phyloP scores from a whole-genome alignment of 2,888 invertebrate species.

The Diaphora mendica region DNA sequence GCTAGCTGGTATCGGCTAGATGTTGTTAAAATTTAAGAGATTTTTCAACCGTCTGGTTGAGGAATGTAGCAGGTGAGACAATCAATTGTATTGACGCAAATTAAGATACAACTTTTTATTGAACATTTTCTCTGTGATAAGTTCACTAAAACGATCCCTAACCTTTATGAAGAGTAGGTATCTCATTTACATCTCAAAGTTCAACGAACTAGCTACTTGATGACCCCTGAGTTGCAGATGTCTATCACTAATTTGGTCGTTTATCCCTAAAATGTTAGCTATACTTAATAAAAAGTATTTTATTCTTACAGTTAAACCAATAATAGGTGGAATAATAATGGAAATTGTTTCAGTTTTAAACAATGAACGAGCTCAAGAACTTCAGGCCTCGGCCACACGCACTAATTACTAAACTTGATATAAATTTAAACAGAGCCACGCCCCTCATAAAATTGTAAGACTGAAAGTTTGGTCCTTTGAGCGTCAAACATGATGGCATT shows the following conservation, averaged over 20 bases:
- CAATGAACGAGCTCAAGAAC: neutral
- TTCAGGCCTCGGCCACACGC: neutral
- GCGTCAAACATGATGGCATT: conserved; percentile 27
- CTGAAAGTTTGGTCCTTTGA: conserved; percentile 23
- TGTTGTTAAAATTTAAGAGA: neutral
- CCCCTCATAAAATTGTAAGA: conserved; percentile 16
- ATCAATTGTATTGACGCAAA: neutral
- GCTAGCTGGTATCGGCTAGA: neutral
- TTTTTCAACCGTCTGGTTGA: too few species aligned
- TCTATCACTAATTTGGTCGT: neutral
- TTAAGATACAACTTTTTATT: neutral
- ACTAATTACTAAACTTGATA: conserved; percentile 12
- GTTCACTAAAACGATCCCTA: neutral
- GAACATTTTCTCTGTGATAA: neutral
- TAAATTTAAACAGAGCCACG: conserved; percentile 15
- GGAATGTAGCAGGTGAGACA: too few species aligned
- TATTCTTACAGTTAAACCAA: neutral
- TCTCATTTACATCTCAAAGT: neutral
- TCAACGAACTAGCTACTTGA: neutral
- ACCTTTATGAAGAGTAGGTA: neutral
- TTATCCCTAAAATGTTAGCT: neutral
- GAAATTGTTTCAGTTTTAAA: neutral
- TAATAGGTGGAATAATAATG: neutral
- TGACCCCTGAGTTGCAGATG: neutral
- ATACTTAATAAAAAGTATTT: too few species aligned